Base-by-base conservation (phyloP, 2,797 vertebrate genomes). In the Microctenopoma steveboyesi region DNA sequence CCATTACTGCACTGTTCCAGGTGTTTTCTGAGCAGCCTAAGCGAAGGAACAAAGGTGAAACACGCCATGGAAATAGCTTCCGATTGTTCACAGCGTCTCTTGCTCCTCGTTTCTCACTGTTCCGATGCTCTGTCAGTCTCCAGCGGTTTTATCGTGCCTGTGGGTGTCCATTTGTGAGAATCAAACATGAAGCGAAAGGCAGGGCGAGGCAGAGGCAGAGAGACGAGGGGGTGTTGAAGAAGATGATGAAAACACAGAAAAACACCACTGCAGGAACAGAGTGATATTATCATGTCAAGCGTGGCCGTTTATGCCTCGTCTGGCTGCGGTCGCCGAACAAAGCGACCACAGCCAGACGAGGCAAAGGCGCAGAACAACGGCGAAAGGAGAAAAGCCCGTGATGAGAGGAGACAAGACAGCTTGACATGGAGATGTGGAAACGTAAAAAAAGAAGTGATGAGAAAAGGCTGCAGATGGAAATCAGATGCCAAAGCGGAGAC, bases 241-340 rank as follows among this genome's bases (percentile, higher is more conserved):
- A 4, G 45, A 72, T 69, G 66, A 50, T 48, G 33, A 60, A 74
- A 75, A 68, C 8, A 43, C 30, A 52, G 52, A 83, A 74, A 82
- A 84, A 53, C 28, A 76, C 11, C 53, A 64, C 63, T 65, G 49
- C 61, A 79, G 81, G 40, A 86, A 78, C 47, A 46, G 59, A 84
- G 43, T 49, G 42, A 49, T 62, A 86, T 89, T 86, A 86, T 78
- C 71, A 74, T 81, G 55, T 85, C 53, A 60, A 76, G 58, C 39
- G 28, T 76, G 66, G 70, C 18, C 18, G 16, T 85, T 86, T 64
- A 78, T 78, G 77, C 73, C 64, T 78, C 43, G 60, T 71, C 61
- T 77, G 65, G 83, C 30, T 73, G 22, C 1, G 22, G 22, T 22
- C 22, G 22, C 22, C 22, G 50, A 82, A 87, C 69, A 85, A 75